Evolutionary conservation across 2,113 vertebrate genomes (phyloP).

Genomic region (Seriola rivoliana): DNA sequence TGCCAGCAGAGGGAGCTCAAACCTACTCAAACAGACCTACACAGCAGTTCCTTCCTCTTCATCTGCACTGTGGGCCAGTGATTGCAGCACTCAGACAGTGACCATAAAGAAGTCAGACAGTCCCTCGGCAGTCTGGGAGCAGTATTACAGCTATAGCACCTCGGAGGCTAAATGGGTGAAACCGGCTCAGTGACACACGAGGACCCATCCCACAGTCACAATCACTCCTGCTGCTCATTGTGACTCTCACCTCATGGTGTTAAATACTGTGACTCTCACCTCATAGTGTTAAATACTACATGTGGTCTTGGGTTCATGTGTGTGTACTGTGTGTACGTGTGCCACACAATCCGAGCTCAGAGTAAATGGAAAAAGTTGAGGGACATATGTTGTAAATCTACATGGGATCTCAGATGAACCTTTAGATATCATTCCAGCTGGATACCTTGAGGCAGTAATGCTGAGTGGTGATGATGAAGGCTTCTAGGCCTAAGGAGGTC

Average conservation of each 20-base stretch:
- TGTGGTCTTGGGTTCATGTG: slow-evolving; percentile 28
- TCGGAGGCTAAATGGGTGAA: slow-evolving; percentile 45
- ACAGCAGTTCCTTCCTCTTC: background rate
- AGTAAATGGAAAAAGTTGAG: background rate
- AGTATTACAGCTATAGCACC: slow-evolving; percentile 30
- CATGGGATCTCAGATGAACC: background rate
- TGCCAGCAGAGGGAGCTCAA: slow-evolving; percentile 69
- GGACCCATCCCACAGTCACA: slow-evolving; percentile 36
- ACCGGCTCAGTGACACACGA: slow-evolving; percentile 50
- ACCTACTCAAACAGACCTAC: background rate
- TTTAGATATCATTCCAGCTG: background rate
- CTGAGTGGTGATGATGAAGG: slow-evolving; percentile 91
- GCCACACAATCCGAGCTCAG: background rate
- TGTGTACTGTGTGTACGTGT: background rate
- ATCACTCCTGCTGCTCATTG: slow-evolving; percentile 14
- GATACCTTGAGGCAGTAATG: slow-evolving; percentile 91
- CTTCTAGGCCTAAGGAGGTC: slow-evolving; percentile 88
- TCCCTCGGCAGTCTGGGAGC: slow-evolving; percentile 30
- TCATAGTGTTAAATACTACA: slow-evolving; percentile 52
- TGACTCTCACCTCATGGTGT: slow-evolving; percentile 45
- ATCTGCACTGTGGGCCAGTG: slow-evolving; percentile 16
- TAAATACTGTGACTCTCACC: slow-evolving; percentile 57
- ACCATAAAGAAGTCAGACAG: slow-evolving; percentile 65
- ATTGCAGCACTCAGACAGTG: slow-evolving; percentile 61
- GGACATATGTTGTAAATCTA: background rate